Evolutionary conservation across 2,113 vertebrate genomes (phyloP), one percentile per base, ranked within the genome.

Genomic region (Otocyon megalotis): DNA sequence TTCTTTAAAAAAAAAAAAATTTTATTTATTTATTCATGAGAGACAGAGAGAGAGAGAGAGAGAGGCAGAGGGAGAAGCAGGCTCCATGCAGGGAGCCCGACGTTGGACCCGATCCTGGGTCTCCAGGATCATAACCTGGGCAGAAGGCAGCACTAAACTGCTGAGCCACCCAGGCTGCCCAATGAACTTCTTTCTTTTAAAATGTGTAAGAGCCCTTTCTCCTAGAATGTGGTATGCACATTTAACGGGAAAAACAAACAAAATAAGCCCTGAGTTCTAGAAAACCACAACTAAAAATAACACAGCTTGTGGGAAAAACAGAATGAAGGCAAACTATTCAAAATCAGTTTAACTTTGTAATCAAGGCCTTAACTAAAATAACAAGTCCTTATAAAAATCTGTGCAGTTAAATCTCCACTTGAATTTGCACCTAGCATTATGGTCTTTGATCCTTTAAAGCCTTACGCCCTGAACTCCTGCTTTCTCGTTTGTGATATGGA

Each of bases 211-310:
- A 87, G 48, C 17, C 20, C 56, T 93, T 96, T 85, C 43, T 94
- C 58, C 88, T 95, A 74, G 50, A 94, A 81, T 65, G 65, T 43
- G 35, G 91, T 88, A 85, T 63, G 30, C 19, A 58, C 8, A 91
- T 54, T 83, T 90, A 15, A 24, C 80, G 30, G 37, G 14, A 30
- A 60, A 86, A 80, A 24, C 1, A 71, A 77, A 54, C 63, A 30
- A 54, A 80, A 43, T n/a, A 81, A 67, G 32, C 53, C 20, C 53
- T 54, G 2, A 88, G 35, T 72, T 80, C 24, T 87, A 90, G 48
- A 97, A 97, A 97, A 92, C 7, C 43, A 32, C 30, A 97, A 88
- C 15, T 76, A 83, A 88, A 97, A 95, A 83, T 35, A 96, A 87
- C 35, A 97, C 17, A 32, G 22, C 71, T 94, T 16, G 35, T 83